Conservation (phyloP, 2,888 invertebrate species). For the Ormyrus thymus region DNA sequence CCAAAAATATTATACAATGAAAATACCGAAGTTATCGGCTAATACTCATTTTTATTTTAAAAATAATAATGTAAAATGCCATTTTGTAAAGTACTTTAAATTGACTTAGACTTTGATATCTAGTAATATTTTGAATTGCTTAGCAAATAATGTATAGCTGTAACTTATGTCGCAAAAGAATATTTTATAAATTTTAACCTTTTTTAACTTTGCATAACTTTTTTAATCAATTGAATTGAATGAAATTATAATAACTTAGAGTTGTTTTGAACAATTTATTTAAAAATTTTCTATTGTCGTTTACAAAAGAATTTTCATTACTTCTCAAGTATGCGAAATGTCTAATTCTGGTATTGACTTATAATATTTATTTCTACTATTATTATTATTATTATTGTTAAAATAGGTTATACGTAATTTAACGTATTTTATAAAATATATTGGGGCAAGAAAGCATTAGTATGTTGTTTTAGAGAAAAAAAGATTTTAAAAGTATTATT, state of each 20-base stretch:
- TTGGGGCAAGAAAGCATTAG: slow-evolving; percentile 19
- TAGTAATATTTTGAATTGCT: slow-evolving; percentile 35
- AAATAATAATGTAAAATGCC: slow-evolving; percentile 6
- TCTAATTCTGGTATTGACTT: slow-evolving; percentile 49
- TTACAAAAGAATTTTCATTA: slow-evolving; percentile 23
- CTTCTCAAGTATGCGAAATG: slow-evolving; percentile 12
- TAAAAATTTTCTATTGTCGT: neutral
- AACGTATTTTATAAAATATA: slow-evolving; percentile 2
- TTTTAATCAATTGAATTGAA: neutral
- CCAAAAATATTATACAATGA: too few species aligned
- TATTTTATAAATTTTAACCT: slow-evolving; percentile 20
- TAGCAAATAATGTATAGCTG: slow-evolving; percentile 15
- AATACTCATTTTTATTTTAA: neutral
- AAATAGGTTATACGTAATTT: slow-evolving; percentile 60
- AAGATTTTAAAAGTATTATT: slow-evolving; percentile 24
- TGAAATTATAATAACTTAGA: slow-evolving; percentile 8
- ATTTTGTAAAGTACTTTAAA: slow-evolving; percentile 44
- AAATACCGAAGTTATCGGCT: neutral
- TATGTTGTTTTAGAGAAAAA: slow-evolving; percentile 9
- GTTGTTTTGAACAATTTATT: slow-evolving; percentile 11
- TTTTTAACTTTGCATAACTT: slow-evolving; percentile 16
- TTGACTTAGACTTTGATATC: slow-evolving; percentile 26
- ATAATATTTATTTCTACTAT: slow-evolving; percentile 1
- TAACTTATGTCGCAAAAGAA: neutral
- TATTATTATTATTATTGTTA: slow-evolving; percentile 58